A percentile compares a stretch with the other conserved stretches of the same genome.
These are phyloP conservation scores for Agriopis marginaria DNA, from an alignment of 2,888 invertebrate genomes.

Conservation along the genomic window DNA sequence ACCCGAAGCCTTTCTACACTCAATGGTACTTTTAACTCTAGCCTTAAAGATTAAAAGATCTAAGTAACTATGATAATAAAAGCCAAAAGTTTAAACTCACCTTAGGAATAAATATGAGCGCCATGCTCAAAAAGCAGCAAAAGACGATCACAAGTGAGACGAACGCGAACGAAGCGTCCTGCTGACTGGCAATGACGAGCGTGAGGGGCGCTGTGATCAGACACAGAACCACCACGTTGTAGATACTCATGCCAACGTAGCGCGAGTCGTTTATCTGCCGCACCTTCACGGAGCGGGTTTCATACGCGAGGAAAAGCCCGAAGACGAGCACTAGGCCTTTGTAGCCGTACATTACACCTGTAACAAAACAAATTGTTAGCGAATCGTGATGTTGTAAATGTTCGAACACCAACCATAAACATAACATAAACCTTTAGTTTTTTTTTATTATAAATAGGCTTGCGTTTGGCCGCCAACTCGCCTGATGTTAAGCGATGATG, in stretches of 20 bases:
- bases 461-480: no score
- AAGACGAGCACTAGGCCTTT: conserved; percentile 98
- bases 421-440: no score
- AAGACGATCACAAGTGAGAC: conserved; percentile 98
- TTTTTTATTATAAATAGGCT: no score
- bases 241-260: conserved; percentile 99
- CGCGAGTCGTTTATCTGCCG: conserved; percentile 99
- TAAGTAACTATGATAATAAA: no score
- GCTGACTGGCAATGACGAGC: conserved; percentile 98
- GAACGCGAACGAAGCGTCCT: conserved; percentile 99
- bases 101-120: conserved; percentile 99
- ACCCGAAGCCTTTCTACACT: no score
- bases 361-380: conserved; percentile 41
- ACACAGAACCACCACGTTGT: conserved; percentile 99
- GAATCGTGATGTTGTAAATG: not conserved
- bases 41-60: no score
- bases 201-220: conserved; percentile 99
- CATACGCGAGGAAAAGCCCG: conserved; percentile 98
- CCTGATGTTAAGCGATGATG: no score
- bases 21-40: no score
- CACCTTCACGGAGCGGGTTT: conserved; percentile 98
- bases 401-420: no score
- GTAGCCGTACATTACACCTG: conserved; percentile 97
- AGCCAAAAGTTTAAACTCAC: conserved; percentile 75
- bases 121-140: conserved; percentile 99